Evolutionary conservation across 2,797 vertebrate species (phyloP), one percentile per base, ranked within the genome.

Genomic region (Melanotaenia nigrans): DNA sequence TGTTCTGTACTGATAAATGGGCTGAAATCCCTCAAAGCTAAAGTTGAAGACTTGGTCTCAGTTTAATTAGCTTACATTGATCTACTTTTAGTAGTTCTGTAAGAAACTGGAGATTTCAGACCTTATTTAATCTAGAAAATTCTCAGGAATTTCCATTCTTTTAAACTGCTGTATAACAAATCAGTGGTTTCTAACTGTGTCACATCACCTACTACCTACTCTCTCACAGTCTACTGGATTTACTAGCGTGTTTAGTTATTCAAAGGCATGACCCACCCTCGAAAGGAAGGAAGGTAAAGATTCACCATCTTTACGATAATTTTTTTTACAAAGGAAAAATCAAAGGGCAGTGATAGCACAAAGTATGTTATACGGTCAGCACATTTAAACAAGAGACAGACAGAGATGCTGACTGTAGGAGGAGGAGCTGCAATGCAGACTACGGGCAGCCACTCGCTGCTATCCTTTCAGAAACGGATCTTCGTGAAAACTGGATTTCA

Each of bases 381-480:
- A 83, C 75, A 78, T 84, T 80, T 66, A 64, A 30, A 14, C 58
- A n/a, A 30, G 49, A 11, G 53, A 51, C 68, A 74, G 67, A 77
- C 73, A 64, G 45, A 78, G 71, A 57, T 33, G 73, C 78, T 57
- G 82, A 82, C 78, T 88, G 84, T 79, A 80, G 86, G 80, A 82
- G 78, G 70, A 77, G 80, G 75, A 89, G 81, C 92, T 92, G 92
- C 93, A 93, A 83, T 92, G 91, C 92, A 90, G 92, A 87, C 85
- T 85, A 78, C 55, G 32, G 75, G 70, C 80, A 82, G 83, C 53
- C 68, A 68, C 78, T 72, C 63, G 6, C 70, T 81, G 71, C 77
- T 82, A 88, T 90, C 85, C 81, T 82, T 79, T 79, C 33, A 36
- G 49, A 69, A 78, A 84, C 9, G 68, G 70, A 65, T 73, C 61